Evolutionary conservation across 2,797 vertebrate species (phyloP).

Genomic region (Pangasius krempfi): DNA sequence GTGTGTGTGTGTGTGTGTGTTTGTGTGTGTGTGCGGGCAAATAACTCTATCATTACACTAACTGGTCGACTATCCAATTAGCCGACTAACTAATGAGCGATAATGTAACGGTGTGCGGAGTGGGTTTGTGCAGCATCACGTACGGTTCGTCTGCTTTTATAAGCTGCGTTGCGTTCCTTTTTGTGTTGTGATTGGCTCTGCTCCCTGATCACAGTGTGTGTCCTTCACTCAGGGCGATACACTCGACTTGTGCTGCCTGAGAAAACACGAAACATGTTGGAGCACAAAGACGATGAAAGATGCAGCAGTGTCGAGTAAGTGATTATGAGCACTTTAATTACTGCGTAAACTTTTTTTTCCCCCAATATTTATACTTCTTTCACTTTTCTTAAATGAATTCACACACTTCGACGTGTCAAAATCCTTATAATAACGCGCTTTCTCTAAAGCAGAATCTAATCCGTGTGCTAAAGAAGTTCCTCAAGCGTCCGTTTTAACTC

Average conservation of each 20-base stretch:
- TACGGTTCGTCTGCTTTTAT: not conserved
- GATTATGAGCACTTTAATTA: not conserved
- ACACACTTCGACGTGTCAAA: not conserved
- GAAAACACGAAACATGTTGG: slow-evolving; percentile 12
- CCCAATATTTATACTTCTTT: not conserved
- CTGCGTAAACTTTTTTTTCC: not conserved
- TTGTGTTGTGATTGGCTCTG: slow-evolving; percentile 36
- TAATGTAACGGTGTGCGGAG: not conserved
- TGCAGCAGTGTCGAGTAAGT: not conserved
- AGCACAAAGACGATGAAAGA: slow-evolving; percentile 16
- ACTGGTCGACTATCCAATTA: not conserved
- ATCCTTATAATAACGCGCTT: not conserved
- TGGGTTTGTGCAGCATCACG: slow-evolving; percentile 1
- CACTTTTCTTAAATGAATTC: not conserved
- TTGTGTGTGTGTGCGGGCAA: not conserved
- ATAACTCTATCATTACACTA: not conserved
- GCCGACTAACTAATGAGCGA: not conserved
- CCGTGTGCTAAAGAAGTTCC: not conserved
- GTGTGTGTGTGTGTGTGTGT: slow-evolving; percentile 2
- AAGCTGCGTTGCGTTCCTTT: slow-evolving; percentile 2
- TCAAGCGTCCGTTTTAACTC: not conserved
- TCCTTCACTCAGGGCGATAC: slow-evolving; percentile 18
- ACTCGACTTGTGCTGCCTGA: slow-evolving; percentile 9
- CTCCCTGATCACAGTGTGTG: slow-evolving; percentile 24
- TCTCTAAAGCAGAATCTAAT: not conserved